These are phyloP conservation scores for Alces alces DNA, from an alignment of 2,113 vertebrate species.

Conservation along the genomic window DNA sequence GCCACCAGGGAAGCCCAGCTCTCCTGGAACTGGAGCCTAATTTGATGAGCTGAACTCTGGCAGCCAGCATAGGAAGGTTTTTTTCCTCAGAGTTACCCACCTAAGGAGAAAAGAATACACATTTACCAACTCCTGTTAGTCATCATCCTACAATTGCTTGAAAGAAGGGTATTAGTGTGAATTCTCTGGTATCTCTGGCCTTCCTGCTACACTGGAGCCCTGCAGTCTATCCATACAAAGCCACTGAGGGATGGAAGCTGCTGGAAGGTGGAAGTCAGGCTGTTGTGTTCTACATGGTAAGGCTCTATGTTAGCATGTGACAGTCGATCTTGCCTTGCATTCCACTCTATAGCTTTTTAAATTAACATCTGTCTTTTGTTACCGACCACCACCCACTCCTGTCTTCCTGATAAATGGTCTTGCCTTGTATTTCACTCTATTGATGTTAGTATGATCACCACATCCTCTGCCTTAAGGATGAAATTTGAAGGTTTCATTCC, in stretches of 20 bases:
- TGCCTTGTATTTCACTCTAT: neutral
- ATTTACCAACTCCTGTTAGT: neutral
- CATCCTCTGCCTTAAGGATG: neutral
- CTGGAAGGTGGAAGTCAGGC: neutral
- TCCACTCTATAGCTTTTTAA: neutral
- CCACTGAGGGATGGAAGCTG: neutral
- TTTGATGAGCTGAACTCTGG: neutral
- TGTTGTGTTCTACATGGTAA: neutral
- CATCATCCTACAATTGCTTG: neutral
- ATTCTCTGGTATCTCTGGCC: neutral
- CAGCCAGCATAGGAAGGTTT: neutral
- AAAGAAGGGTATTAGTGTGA: neutral
- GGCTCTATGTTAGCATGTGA: neutral
- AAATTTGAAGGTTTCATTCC: neutral
- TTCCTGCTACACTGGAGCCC: neutral
- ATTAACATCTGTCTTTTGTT: neutral
- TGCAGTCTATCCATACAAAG: neutral
- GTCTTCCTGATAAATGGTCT: neutral
- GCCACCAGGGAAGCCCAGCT: neutral
- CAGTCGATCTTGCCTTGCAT: neutral
- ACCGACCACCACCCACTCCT: accelerated
- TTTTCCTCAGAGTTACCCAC: neutral
- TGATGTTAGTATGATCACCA: neutral
- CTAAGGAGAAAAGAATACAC: neutral
- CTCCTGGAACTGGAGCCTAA: neutral